phyloP scores from a whole-genome alignment of 1,140 invertebrate genomes.

The Wiebesia pumilae region DNA sequence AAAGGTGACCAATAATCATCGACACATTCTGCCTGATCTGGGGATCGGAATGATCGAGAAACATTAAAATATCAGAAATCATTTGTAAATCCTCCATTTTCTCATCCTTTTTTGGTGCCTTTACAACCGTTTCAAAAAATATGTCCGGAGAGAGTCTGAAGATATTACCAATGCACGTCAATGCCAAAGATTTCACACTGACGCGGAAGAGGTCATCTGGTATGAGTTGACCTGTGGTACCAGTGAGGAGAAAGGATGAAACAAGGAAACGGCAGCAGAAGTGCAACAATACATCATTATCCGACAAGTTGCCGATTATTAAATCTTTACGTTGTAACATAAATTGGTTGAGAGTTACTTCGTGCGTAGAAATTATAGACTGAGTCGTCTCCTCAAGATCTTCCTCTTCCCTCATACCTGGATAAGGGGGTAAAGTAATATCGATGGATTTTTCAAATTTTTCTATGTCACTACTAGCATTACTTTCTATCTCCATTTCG shows the following conservation, averaged over 20 bases:
- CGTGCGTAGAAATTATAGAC: constrained; percentile 57
- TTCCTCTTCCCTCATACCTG: constrained; percentile 49
- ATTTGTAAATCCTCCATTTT: constrained; percentile 68
- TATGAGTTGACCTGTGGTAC: constrained; percentile 78
- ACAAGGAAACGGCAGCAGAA: constrained; percentile 85
- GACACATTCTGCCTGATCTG: constrained; percentile 86
- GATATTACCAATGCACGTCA: constrained; percentile 83
- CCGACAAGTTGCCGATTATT: constrained; percentile 81
- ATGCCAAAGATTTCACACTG: constrained; percentile 88
- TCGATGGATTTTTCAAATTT: constrained; percentile 56
- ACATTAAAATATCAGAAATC: constrained; percentile 83
- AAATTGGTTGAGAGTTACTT: constrained; percentile 52
- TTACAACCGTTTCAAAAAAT: constrained; percentile 74
- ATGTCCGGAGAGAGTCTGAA: constrained; percentile 82
- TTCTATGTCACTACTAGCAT: constrained; percentile 59
- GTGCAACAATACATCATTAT: constrained; percentile 81
- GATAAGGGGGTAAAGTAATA: constrained; percentile 45
- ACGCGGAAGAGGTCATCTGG: constrained; percentile 84
- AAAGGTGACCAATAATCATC: constrained; percentile 80
- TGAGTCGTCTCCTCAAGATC: constrained; percentile 55
- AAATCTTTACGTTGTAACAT: constrained; percentile 69
- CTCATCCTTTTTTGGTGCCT: constrained; percentile 55
- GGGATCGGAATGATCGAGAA: constrained; percentile 85
- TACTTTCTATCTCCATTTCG: constrained; percentile 58
- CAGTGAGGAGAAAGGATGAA: constrained; percentile 85